phyloP scores from a whole-genome alignment of 1,140 invertebrate species.

The Zelostemma sp. region DNA sequence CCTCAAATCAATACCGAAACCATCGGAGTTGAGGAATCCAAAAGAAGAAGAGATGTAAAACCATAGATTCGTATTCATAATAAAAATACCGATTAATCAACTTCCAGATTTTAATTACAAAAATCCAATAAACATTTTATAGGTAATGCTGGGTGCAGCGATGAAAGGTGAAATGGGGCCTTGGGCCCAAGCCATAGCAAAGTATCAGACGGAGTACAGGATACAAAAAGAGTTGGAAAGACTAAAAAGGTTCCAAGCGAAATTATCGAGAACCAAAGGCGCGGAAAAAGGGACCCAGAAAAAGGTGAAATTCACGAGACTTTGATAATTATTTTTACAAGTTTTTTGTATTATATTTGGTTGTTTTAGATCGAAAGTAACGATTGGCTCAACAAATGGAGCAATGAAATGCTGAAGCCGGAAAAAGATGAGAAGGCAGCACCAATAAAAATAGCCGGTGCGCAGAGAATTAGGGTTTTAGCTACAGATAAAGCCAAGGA shows the following conservation, averaged over 20 bases:
- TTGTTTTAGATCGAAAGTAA: slow-evolving; percentile 34
- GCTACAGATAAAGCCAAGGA: slow-evolving; percentile 5
- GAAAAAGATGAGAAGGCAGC: slow-evolving; percentile 13
- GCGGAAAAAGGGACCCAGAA: neutral
- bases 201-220: slow-evolving; percentile 57
- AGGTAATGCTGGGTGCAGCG: slow-evolving; percentile 56
- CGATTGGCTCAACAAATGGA: slow-evolving; percentile 54
- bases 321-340: too few relatives aligned
- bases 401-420: slow-evolving; percentile 29
- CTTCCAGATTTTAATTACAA: slow-evolving; percentile 9
- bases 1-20: slow-evolving; percentile 79
- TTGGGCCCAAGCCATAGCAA: slow-evolving; percentile 60
- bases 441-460: slow-evolving; percentile 21
- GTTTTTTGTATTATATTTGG: too few relatives aligned
- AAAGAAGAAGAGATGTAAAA: slow-evolving; percentile 56
- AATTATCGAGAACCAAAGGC: slow-evolving; percentile 4
- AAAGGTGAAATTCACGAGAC: neutral
- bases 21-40: slow-evolving; percentile 65
- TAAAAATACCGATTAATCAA: neutral
- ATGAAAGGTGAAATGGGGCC: slow-evolving; percentile 63
- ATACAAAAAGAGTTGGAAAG: slow-evolving; percentile 53
- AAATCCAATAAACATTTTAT: neutral
- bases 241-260: slow-evolving; percentile 26
- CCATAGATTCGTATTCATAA: neutral
- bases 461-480: slow-evolving; percentile 36